Evolutionary conservation across 2,113 vertebrate genomes (phyloP), one percentile per base, ranked within the genome.

Genomic region (Carollia perspicillata): DNA sequence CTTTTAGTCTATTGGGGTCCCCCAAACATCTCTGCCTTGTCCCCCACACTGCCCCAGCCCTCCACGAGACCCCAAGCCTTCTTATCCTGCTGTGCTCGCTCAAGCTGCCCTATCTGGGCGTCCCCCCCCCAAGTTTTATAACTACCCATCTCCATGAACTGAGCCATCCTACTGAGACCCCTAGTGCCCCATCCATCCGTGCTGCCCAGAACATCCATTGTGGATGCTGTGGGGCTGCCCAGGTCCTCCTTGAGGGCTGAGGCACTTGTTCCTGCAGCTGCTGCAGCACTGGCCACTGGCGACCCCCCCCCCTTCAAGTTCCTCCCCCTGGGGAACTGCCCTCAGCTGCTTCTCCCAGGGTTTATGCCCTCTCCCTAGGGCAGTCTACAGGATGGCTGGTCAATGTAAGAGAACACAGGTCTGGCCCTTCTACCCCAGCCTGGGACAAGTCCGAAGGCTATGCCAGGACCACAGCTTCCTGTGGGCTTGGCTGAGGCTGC

Each of bases 1-100:
- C 47, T 94, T 93, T 83, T 51, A 40, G 86, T 79, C 42, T 28
- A 22, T 77, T 80, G 80, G 9, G 35, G 18, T 86, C 40, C 42
- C 60, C 51, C 6, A 85, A 71, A 23, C 71, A 60, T 84, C 33
- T 72, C 74, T 33, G 68, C 81, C 40, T 81, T 55, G 74, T 49
- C 71, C 30, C 18, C 51, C 53, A 18, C n/a, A 77, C 6, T 35
- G n/a, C 53, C n/a, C 37, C 53, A 63, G 58, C 18, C 86, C 17
- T 90, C 71, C 74, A 44, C 1, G 22, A 13, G 40, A 55, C 42
- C 79, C 65, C 63, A 75, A 42, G 83, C 47, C 79, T 77, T 93
- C 63, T 93, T 23, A n/a, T 63, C 22, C 33, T 93, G 28, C 49
- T 69, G 9, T 65, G 55, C 23, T n/a, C 23, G 68, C 30, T n/a